Evolutionary conservation across 2,797 vertebrate genomes (phyloP), one percentile per base, ranked within the genome.

Genomic region (Mus minutoides): DNA sequence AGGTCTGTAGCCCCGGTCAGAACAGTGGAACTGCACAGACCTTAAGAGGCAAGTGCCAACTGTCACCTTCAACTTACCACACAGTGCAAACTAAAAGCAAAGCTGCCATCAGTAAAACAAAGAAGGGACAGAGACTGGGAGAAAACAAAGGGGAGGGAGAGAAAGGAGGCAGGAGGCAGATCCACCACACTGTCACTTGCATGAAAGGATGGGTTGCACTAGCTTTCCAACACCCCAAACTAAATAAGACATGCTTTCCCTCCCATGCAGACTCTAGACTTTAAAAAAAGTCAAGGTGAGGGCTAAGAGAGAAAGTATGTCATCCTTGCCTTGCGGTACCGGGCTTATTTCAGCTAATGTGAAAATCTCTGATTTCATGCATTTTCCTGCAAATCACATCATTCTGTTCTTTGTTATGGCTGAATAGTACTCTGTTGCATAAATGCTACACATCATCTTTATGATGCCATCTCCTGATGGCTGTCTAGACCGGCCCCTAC

Each of bases 81-180:
- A 95, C 31, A 19, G 78, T 21, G 64, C 56, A 91, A 78, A 92
- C 73, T 62, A 95, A 95, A 88, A 93, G 64, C 14, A 77, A 96
- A 52, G 11, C n/a, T 31, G 26, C 34, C 86, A 46, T 89, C 60
- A 89, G 62, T 62, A 26, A 90, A 90, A 78, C 77, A 94, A 94
- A 34, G 17, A 64, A 17, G 46, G 19, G 29, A 83, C 31, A 62
- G 14, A 29, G 14, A 4, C 37, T 31, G 14, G 16, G 14, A 69
- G n/a, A 56, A 21, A 46, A 60, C 40, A 17, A 34, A 64, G 24
- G 37, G 26, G 13, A 82, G 6, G 16, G 2, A 54, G 56, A n/a
- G 29, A 14, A 37, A 83, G 9, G 10, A 62, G 71, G 26, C 10
- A 8, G 52, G 64, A 60, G 24, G 10, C 86, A 77, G 49, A 71